Conservation (phyloP, 2,888 invertebrate genomes). For the Dolomedes plantarius region DNA sequence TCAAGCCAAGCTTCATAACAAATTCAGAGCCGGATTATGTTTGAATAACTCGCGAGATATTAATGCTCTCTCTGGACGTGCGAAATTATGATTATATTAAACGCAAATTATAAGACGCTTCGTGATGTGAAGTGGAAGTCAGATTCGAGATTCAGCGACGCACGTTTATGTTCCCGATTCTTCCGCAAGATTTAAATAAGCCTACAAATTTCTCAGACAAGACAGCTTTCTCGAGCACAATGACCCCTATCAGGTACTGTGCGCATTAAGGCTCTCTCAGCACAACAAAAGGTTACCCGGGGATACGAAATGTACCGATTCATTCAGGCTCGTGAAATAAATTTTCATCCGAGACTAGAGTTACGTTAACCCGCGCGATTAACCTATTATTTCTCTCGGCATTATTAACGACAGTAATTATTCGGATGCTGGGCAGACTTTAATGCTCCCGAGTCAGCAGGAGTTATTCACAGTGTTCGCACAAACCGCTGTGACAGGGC, state of each 20-base stretch:
- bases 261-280: background rate
- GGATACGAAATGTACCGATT: background rate
- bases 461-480: background rate
- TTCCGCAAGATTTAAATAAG: too few species aligned
- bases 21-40: too few species aligned
- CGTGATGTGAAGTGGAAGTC: too few species aligned
- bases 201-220: too few species aligned
- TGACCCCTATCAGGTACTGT: background rate
- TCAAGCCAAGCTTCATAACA: too few species aligned
- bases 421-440: background rate
- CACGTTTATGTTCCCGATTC: too few species aligned
- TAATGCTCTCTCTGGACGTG: too few species aligned
- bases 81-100: too few species aligned
- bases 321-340: background rate
- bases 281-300: background rate
- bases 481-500: background rate
- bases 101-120: too few species aligned
- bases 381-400: conserved; percentile 21
- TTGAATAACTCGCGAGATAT: too few species aligned
- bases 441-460: background rate
- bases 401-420: conserved; percentile 61
- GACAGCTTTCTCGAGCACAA: background rate
- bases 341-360: background rate
- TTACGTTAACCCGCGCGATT: conserved; percentile 13
- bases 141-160: too few species aligned